A percentile compares a stretch with the other conserved stretches of the same genome.
phyloP scores from a whole-genome alignment of 2,888 invertebrate species.

The Mythimna lalbum region DNA sequence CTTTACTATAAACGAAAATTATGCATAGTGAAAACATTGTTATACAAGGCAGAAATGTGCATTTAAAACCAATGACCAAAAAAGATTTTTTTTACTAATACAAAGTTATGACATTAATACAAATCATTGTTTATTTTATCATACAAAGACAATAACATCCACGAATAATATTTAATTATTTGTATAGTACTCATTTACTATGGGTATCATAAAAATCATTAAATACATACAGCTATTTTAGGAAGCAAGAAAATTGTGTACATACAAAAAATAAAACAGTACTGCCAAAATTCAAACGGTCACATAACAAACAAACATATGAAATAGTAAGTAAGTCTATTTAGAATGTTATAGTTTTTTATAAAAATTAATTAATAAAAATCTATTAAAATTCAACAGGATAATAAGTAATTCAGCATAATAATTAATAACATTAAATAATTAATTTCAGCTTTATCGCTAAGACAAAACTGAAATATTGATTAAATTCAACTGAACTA shows the following conservation, averaged over 20 bases:
- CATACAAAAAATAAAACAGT: not conserved
- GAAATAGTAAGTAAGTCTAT: not conserved
- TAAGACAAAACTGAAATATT: not conserved
- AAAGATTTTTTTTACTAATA: not conserved
- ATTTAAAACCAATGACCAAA: conserved; percentile 16
- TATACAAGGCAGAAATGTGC: not conserved
- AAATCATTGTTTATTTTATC: conserved; percentile 2
- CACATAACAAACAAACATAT: not conserved
- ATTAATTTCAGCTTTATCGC: conserved; percentile 4
- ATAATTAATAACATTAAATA: too few relatives aligned
- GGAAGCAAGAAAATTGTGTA: not conserved
- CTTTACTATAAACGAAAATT: conserved; percentile 5
- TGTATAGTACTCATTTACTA: not conserved
- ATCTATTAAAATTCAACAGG: not conserved
- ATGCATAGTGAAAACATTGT: not conserved
- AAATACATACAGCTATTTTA: not conserved
- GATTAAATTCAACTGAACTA: not conserved
- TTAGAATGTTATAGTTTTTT: not conserved
- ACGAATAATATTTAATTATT: too few relatives aligned
- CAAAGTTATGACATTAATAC: not conserved
- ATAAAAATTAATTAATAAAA: not conserved
- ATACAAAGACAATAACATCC: not conserved
- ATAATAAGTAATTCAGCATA: too few relatives aligned
- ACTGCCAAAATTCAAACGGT: not conserved
- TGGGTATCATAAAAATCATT: too few relatives aligned